Percentiles rank a stretch among this genome's conserved stretches.
Conservation (phyloP, 2,888 invertebrate species). For the Zonitis immaculata region DNA sequence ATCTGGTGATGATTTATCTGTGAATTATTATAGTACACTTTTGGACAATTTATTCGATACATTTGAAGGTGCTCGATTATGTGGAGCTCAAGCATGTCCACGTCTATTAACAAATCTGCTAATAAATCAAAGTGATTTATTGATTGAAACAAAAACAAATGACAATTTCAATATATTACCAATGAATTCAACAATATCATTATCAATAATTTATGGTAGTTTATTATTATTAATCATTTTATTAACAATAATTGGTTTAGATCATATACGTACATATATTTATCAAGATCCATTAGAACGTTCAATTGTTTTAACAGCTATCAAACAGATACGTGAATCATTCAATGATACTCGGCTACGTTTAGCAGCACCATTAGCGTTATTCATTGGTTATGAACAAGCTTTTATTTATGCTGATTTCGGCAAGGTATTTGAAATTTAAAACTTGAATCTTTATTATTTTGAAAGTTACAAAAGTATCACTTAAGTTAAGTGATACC, state of each 20-base stretch:
- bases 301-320: conserved; percentile 49
- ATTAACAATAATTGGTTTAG: conserved; percentile 44
- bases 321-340: conserved; percentile 50
- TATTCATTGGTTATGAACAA: conserved; percentile 80
- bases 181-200: conserved; percentile 41
- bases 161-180: conserved; percentile 36
- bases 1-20: neutral
- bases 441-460: too few relatives aligned
- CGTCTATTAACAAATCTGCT: neutral
- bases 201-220: conserved; percentile 48
- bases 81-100: conserved; percentile 57
- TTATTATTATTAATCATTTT: conserved; percentile 48
- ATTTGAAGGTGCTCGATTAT: conserved; percentile 55
- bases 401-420: conserved; percentile 81
- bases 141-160: neutral
- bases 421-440: too few relatives aligned
- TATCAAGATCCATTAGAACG: conserved; percentile 51
- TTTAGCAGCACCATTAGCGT: conserved; percentile 69
- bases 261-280: conserved; percentile 55
- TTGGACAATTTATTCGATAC: conserved; percentile 53
- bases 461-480: too few relatives aligned
- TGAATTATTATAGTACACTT: conserved; percentile 35
- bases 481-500: too few relatives aligned
- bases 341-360: conserved; percentile 62
- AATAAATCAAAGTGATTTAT: neutral